Conservation (phyloP, 2,113 vertebrate genomes). For the Chloebia gouldiae region DNA sequence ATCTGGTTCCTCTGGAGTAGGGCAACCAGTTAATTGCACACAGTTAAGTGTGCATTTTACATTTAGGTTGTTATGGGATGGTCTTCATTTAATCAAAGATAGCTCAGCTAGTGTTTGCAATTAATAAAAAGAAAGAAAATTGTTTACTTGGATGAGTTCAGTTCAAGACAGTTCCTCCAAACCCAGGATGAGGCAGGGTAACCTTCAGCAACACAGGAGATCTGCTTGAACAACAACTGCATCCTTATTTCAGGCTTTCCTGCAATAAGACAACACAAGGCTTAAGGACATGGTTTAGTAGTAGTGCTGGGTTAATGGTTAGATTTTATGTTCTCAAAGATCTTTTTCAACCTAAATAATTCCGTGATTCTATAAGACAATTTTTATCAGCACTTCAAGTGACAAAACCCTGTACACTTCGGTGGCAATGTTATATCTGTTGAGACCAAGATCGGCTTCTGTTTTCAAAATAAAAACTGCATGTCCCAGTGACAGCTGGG, state of each 20-base stretch:
- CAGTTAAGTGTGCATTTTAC: not conserved
- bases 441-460: not conserved
- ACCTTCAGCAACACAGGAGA: conserved; percentile 69
- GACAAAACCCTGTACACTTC: not conserved
- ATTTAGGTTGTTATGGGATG: not conserved
- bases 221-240: conserved; percentile 16
- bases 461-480: not conserved
- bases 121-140: not conserved
- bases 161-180: conserved; percentile 70
- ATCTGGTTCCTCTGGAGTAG: not conserved
- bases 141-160: conserved; percentile 70
- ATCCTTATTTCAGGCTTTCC: conserved; percentile 67
- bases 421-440: not conserved
- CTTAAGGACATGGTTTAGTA: not conserved
- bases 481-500: not conserved
- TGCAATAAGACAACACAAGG: not conserved
- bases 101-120: not conserved
- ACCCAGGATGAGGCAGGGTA: conserved; percentile 72
- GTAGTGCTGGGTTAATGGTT: not conserved
- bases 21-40: not conserved
- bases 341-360: not conserved
- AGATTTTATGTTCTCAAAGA: not conserved
- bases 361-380: not conserved
- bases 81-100: not conserved
- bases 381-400: not conserved